Conservation (phyloP, 2,888 invertebrate genomes). For the Periphyllus acericola region DNA sequence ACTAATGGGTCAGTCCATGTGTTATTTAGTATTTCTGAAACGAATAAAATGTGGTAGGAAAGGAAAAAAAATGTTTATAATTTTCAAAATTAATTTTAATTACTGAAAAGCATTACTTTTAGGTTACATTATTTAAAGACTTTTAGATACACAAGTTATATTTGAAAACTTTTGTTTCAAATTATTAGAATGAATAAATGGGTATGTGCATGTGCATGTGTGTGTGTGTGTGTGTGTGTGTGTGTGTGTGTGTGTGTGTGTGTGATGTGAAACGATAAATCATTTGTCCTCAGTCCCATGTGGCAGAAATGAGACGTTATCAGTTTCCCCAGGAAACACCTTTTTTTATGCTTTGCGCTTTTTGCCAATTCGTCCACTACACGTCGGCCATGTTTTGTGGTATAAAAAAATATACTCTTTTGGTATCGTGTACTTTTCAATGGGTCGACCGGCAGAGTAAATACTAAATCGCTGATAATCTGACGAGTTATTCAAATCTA, state of each 20-base stretch:
- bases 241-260: neutral
- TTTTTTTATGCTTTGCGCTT: neutral
- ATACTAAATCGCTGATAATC: neutral
- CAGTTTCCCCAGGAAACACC: slow-evolving; percentile 30
- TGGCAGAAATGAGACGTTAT: slow-evolving; percentile 13
- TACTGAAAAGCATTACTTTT: too few species aligned
- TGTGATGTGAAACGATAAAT: slow-evolving; percentile 25
- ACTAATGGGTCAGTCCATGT: neutral
- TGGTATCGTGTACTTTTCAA: neutral
- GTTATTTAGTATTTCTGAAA: too few species aligned
- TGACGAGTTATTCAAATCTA: neutral
- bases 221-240: neutral
- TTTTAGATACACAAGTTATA: too few species aligned
- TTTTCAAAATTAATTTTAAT: too few species aligned
- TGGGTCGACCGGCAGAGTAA: neutral
- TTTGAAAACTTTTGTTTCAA: neutral
- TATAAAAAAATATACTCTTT: slow-evolving; percentile 4
- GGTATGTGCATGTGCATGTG: too few species aligned
- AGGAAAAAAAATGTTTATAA: too few species aligned
- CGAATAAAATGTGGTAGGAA: too few species aligned
- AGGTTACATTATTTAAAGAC: too few species aligned
- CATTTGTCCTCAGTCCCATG: slow-evolving; percentile 30
- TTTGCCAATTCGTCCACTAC: neutral
- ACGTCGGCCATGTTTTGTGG: neutral
- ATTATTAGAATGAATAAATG: neutral